A percentile compares a stretch with the other conserved stretches of the same genome.
phyloP scores from a whole-genome alignment of 1,140 invertebrate genomes.

The Drosophila kikkawai region DNA sequence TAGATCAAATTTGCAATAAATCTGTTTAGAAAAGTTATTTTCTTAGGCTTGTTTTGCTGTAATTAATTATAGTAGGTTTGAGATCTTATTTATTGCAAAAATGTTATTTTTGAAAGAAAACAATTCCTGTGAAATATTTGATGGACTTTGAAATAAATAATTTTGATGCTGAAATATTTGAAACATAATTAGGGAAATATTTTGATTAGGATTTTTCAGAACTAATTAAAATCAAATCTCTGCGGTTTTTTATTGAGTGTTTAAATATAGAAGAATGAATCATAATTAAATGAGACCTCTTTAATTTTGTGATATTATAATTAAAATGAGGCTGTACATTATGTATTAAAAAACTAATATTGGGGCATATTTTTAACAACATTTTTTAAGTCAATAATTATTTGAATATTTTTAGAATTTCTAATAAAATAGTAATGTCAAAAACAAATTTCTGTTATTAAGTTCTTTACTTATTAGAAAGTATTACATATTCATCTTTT shows the following conservation, averaged over 20 bases:
- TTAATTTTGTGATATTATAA: too few species aligned
- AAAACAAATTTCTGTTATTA: too few species aligned
- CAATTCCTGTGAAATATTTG: slow-evolving; percentile 18
- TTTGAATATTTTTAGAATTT: too few species aligned
- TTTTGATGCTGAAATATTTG: background rate
- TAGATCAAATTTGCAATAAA: background rate
- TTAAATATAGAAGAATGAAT: slow-evolving; percentile 3
- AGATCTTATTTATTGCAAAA: background rate
- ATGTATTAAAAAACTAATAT: too few species aligned
- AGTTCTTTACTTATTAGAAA: too few species aligned
- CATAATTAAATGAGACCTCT: background rate
- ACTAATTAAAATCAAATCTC: background rate
- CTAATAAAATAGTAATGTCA: too few species aligned
- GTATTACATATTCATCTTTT: too few species aligned
- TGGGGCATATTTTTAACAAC: too few species aligned
- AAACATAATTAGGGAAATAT: background rate
- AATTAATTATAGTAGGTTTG: slow-evolving; percentile 14
- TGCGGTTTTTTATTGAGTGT: background rate
- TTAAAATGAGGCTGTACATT: too few species aligned
- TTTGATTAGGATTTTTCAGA: background rate
- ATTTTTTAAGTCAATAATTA: too few species aligned
- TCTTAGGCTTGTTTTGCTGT: background rate
- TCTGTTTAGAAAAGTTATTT: background rate
- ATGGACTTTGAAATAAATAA: slow-evolving; percentile 17
- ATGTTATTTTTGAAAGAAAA: background rate